Evolutionary conservation across 2,113 vertebrate genomes (phyloP), one percentile per base, ranked within the genome.

Genomic region (Pteronura brasiliensis): DNA sequence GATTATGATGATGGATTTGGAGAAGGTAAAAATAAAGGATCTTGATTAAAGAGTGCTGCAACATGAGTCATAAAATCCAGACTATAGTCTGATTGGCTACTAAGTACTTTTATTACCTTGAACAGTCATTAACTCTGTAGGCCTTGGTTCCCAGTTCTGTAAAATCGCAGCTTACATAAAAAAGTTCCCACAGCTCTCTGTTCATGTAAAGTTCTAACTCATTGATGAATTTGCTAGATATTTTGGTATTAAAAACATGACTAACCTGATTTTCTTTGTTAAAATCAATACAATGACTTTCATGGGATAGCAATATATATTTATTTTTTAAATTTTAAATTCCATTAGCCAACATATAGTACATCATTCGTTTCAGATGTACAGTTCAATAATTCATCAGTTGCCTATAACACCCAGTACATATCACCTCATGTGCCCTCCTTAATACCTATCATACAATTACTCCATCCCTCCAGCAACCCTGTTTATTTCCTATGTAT

Each of bases 151-250:
- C 69, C 27, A 63, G 4, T 89, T 79, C 42, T 71, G 3, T 63
- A 85, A 92, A 90, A 90, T 65, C 44, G 80, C 18, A 96, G 47
- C 27, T 65, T 83, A 25, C 23, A 57, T 59, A 83, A 76, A 36
- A 17, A 89, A 81, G 27, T 71, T 36, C 44, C 84, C n/a, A 80
- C 36, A 87, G 36, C 1, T 87, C 36, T 98, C n/a, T 82, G 18
- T 36, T 90, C 77, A 29, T 84, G 79, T 88, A 67, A 95, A 93
- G 72, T 93, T 91, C n/a, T 31, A 71, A 82, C 81, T 57, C 71
- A 63, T 20, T 52, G 44, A 55, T 86, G 13, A 93, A 44, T 52
- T 82, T n/a, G 7, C 29, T 81, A 39, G 63, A 15, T 69, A 44
- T 29, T 97, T 85, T 96, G 36, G 47, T 63, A 18, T 82, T 42